A percentile compares a stretch with the other conserved stretches of the same genome.
Conservation (phyloP, 2,888 invertebrate genomes). For the Pinctada fucata region DNA sequence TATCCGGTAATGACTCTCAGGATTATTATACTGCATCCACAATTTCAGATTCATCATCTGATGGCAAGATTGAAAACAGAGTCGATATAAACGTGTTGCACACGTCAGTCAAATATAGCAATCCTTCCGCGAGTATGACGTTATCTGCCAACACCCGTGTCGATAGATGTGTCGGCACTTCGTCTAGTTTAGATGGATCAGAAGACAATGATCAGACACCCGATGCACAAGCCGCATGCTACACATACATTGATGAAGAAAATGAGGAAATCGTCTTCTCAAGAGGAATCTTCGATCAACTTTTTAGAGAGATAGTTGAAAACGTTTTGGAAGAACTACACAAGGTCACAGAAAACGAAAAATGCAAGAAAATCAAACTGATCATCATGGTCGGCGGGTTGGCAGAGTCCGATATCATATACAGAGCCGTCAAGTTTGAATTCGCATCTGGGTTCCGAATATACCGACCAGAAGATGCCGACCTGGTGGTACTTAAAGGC, state of each 20-base stretch:
- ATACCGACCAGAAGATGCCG: constrained; percentile 39
- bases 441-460: neutral
- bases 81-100: neutral
- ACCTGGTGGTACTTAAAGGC: constrained; percentile 41
- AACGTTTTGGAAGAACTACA: neutral
- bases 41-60: neutral
- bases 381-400: constrained; percentile 16
- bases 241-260: neutral
- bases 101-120: neutral
- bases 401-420: neutral
- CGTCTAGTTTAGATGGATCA: neutral
- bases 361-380: neutral
- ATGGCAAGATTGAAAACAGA: too few relatives aligned
- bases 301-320: neutral
- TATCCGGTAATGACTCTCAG: too few relatives aligned
- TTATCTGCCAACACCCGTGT: neutral
- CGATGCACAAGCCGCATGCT: neutral
- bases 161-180: neutral
- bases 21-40: neutral
- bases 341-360: neutral
- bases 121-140: neutral
- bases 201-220: neutral
- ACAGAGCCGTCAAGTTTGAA: neutral
- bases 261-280: neutral
- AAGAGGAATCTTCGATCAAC: too few relatives aligned